Conservation (phyloP, 2,113 vertebrate genomes). For the Mustelus asterias region DNA sequence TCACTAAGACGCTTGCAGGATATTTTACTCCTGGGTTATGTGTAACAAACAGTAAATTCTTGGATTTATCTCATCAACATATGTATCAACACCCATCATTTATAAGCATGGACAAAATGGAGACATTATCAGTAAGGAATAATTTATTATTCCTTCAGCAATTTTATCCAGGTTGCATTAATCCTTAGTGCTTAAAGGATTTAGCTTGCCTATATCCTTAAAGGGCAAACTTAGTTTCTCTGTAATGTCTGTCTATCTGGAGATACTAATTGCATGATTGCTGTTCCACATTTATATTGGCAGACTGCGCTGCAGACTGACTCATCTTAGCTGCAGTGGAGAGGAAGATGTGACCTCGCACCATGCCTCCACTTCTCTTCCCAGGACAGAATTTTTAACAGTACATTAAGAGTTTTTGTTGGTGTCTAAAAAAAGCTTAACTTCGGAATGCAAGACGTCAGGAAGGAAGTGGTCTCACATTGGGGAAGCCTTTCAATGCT, state of each 20-base stretch:
- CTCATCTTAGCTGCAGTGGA: not conserved
- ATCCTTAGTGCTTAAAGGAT: not conserved
- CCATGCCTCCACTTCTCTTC: no score
- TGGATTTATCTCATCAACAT: not conserved
- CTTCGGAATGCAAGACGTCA: not conserved
- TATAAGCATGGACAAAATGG: not conserved
- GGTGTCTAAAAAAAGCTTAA: not conserved
- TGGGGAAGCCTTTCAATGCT: not conserved
- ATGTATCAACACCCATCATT: not conserved
- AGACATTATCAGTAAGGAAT: not conserved
- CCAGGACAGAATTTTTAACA: not conserved
- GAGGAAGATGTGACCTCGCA: not conserved
- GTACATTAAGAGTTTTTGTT: not conserved
- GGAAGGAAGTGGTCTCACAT: not conserved
- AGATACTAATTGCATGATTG: not conserved
- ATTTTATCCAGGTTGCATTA: not conserved
- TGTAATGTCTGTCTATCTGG: not conserved
- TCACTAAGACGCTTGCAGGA: not conserved
- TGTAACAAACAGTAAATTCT: not conserved
- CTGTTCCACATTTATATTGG: not conserved
- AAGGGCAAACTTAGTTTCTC: not conserved
- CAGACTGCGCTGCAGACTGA: not conserved
- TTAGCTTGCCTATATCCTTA: not conserved
- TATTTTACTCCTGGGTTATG: not conserved
- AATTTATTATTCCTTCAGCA: not conserved